Conservation (phyloP, 2,797 vertebrate genomes). For the Limosa lapponica region DNA sequence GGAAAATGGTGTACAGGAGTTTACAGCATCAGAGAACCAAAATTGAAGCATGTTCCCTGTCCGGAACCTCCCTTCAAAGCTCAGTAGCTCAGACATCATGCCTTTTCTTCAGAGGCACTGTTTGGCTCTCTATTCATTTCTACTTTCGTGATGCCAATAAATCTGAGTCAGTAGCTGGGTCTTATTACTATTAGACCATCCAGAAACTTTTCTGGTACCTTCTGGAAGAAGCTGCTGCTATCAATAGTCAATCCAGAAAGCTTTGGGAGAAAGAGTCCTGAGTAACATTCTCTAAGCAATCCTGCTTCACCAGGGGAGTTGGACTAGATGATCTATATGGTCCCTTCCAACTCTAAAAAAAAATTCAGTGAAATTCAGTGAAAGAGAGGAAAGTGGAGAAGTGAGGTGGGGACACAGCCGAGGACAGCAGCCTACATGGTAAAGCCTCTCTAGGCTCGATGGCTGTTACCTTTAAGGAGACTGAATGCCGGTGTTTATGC, state of each 20-base stretch:
- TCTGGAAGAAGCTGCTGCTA: not conserved
- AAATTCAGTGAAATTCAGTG: too few relatives aligned
- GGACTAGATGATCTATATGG: too few relatives aligned
- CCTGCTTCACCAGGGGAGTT: too few relatives aligned
- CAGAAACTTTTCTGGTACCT: not conserved
- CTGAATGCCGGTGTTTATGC: not conserved
- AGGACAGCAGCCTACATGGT: not conserved
- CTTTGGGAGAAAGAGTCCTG: not conserved
- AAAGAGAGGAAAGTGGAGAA: not conserved
- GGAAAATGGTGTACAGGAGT: not conserved
- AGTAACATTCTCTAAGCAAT: too few relatives aligned
- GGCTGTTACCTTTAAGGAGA: not conserved
- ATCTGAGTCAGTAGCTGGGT: fast-evolving
- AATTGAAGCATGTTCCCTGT: not conserved
- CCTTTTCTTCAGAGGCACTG: not conserved
- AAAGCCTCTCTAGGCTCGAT: not conserved
- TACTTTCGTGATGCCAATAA: not conserved
- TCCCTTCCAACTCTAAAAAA: too few relatives aligned
- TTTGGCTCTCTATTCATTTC: not conserved
- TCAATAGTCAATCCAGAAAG: not conserved
- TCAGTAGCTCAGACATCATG: not conserved
- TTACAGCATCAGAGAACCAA: not conserved
- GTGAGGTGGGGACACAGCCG: not conserved
- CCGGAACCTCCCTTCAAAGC: not conserved
- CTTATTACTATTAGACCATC: not conserved